Evolutionary conservation across 2,888 invertebrate genomes (phyloP).

Genomic region (Caenorhabditis sp.): DNA sequence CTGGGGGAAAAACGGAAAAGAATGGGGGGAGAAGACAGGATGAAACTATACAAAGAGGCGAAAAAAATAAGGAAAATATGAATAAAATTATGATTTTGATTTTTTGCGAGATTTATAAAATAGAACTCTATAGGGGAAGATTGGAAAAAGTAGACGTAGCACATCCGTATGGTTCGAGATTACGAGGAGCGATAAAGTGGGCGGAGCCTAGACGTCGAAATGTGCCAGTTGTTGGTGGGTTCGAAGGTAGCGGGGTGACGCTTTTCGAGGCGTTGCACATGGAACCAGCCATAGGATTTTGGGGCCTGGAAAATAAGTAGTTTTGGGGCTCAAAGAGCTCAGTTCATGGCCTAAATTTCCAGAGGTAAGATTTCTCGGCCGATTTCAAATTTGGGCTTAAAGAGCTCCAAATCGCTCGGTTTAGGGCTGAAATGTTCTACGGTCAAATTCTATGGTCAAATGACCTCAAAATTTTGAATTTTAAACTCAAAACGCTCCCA

Average conservation of each 20-base stretch:
- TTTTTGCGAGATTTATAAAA: background rate
- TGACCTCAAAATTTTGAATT: background rate
- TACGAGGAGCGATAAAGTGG: background rate
- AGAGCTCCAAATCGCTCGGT: no score
- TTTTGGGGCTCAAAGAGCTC: background rate
- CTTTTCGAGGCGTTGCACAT: conserved; percentile 84
- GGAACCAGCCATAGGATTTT: conserved; percentile 89
- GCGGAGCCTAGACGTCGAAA: conserved; percentile 52
- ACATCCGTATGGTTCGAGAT: background rate
- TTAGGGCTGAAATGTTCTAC: no score
- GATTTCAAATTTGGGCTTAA: background rate
- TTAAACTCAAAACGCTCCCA: background rate
- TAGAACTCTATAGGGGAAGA: no score
- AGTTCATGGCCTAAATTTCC: background rate
- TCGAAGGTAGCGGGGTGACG: conserved; percentile 47
- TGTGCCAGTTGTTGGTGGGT: conserved; percentile 62
- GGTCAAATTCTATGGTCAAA: background rate
- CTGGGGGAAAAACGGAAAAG: background rate
- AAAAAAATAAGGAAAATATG: conserved; percentile 6
- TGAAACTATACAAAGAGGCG: no score
- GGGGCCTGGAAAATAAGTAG: conserved; percentile 85
- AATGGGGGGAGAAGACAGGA: no score
- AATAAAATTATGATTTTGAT: conserved; percentile 30
- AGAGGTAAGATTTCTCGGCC: no score
- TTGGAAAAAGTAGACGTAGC: background rate